Base-by-base conservation (phyloP, 2,888 invertebrate genomes). In the Yponomeuta evonymella region DNA sequence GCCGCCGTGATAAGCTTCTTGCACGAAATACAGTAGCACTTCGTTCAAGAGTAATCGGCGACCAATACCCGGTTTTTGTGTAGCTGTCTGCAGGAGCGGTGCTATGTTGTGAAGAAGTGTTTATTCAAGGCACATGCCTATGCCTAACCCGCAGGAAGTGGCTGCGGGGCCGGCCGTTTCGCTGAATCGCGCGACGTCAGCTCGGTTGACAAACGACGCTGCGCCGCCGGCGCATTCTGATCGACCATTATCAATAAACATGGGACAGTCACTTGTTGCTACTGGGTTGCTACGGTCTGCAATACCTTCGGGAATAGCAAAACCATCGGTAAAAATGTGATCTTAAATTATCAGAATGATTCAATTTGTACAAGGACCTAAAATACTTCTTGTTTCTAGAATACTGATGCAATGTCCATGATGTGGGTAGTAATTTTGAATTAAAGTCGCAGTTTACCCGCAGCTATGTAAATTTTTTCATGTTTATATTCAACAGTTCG, bases 81-180 rank as follows among this genome's bases (percentile, higher is more conserved):
- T 33, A 33, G 33, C 33, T 33, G 51, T 12, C 51, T 12, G 15
- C 15, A 58, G 51, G 51, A 58, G 15, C 51, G 51, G 51, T n/a
- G 30, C 30, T 65, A 65, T 65, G 65, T 33, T 23, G 33, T 8
- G 65, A 23, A 36, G 12, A 48, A 11, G 84, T 85, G 83, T 87
- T 84, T 88, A 88, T 88, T 86, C 87, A 88, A 83, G 81, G 79
- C 83, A 77, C 83, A 87, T 79, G 83, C 82, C 83, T 77, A 87
- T 80, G 83, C 81, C 76, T 79, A 77, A 78, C 79, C 84, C 82
- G 80, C 89, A 89, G 89, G 89, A 90, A 88, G 86, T 84, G 70
- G 15, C 58, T 84, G 70, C 33, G 15, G 30, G 67, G 29, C 63
- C 36, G 62, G 43, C 68, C 43, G 48, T 58, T 89, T 89, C 90